Conservation (phyloP, 2,797 vertebrate genomes). For the Mus minutoides region DNA sequence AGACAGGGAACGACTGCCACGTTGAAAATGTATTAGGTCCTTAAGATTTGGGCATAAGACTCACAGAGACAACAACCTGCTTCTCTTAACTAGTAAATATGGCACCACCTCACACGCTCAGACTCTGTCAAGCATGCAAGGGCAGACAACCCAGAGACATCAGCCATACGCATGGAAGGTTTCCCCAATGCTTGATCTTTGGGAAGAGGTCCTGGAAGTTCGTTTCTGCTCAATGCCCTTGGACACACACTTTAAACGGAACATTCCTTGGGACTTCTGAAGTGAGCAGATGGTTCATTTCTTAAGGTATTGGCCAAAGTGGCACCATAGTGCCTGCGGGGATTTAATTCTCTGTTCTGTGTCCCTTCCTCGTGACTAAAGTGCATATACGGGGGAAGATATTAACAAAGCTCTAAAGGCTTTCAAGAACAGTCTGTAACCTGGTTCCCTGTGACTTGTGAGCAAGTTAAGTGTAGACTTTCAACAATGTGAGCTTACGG, state of each 20-base stretch:
- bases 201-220: not conserved
- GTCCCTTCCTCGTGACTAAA: not conserved
- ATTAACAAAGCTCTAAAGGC: not conserved
- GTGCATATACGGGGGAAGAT: not conserved
- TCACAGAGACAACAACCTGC: not conserved
- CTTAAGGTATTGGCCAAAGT: not conserved
- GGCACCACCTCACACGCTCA: not conserved
- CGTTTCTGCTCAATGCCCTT: not conserved
- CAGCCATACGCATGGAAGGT: not conserved
- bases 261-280: not conserved
- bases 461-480: not conserved
- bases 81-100: not conserved
- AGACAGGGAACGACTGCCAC: not conserved
- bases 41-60: not conserved
- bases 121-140: not conserved
- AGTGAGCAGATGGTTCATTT: not conserved
- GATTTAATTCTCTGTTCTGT: not conserved
- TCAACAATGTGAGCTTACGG: fast-evolving
- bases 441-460: not conserved
- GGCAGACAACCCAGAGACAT: not conserved
- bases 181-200: not conserved
- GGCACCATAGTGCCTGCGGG: fast-evolving
- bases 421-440: not conserved
- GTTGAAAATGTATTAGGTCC: not conserved
- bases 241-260: not conserved